phyloP scores from a whole-genome alignment of 2,113 vertebrate species.

The Actinemys pallida region DNA sequence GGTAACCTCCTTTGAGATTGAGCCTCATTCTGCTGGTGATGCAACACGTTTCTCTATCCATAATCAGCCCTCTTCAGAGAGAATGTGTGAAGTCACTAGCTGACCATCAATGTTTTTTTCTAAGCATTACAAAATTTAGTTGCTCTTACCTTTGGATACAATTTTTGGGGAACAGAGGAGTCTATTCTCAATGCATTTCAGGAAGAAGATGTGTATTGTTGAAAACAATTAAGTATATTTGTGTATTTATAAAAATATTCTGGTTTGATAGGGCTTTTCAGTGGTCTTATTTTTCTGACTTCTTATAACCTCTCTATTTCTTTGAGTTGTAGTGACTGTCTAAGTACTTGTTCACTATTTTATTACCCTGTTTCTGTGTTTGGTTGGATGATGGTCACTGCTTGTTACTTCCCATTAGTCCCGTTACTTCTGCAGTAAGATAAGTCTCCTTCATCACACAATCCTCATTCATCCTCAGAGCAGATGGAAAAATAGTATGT shows the following conservation, averaged over 20 bases:
- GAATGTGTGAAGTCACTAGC: constrained; percentile 4
- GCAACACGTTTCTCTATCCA: not conserved
- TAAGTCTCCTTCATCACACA: not conserved
- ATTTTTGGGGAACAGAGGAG: not conserved
- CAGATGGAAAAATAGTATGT: not conserved
- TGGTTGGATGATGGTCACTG: not conserved
- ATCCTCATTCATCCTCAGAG: not conserved
- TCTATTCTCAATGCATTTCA: constrained; percentile 6
- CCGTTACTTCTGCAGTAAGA: not conserved
- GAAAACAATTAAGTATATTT: not conserved
- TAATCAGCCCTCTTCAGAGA: not conserved
- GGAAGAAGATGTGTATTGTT: not conserved
- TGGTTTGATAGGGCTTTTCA: not conserved
- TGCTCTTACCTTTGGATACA: not conserved
- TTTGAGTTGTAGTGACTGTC: rapidly evolving
- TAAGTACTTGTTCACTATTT: not conserved
- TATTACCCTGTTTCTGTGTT: not conserved
- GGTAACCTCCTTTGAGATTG: constrained; percentile 48
- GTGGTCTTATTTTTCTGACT: not conserved
- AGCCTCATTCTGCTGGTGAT: constrained; percentile 29
- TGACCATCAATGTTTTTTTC: not conserved
- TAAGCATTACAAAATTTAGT: not conserved
- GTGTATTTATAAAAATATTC: not conserved
- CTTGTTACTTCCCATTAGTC: not conserved
- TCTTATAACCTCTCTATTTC: not conserved